Conservation (phyloP, 2,113 vertebrate genomes). For the Xyliphius kryptos region DNA sequence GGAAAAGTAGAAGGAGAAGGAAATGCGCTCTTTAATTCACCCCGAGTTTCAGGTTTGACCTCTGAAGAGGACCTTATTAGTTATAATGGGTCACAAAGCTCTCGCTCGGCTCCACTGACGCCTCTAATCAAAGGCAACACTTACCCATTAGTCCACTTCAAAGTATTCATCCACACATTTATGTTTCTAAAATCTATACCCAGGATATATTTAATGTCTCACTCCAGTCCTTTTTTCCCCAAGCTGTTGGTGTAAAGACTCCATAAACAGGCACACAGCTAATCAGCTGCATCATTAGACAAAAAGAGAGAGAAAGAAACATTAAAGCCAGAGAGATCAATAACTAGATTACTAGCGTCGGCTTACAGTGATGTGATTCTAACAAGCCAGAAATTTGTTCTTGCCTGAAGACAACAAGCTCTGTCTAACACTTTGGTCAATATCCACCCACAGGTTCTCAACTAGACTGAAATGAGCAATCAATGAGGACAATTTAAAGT, state of each 20-base stretch:
- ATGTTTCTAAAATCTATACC: conserved; percentile 45
- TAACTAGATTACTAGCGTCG: conserved; percentile 63
- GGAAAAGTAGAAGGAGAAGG: conserved; percentile 27
- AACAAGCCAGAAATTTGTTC: conserved; percentile 70
- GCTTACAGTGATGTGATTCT: conserved; percentile 63
- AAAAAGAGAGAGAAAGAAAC: conserved; percentile 45
- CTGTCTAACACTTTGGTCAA: too few relatives aligned
- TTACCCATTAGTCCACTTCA: conserved; percentile 55
- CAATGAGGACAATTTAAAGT: too few relatives aligned
- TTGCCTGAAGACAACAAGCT: too few relatives aligned
- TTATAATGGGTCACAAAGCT: conserved; percentile 63
- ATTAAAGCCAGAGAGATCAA: conserved; percentile 38
- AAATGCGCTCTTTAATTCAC: conserved; percentile 40
- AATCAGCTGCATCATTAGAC: too few relatives aligned
- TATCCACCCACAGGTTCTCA: too few relatives aligned
- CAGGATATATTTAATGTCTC: conserved; percentile 47
- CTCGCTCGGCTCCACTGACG: conserved; percentile 53
- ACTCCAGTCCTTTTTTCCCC: conserved; percentile 17
- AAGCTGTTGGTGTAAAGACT: conserved; percentile 29
- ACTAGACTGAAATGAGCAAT: too few relatives aligned
- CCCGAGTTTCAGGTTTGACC: conserved; percentile 55
- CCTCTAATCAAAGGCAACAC: conserved; percentile 62
- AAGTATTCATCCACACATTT: conserved; percentile 53
- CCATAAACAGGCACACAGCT: conserved; percentile 38
- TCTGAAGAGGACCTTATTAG: conserved; percentile 58